phyloP scores from a whole-genome alignment of 2,797 vertebrate genomes.

The Danio tinwini region DNA sequence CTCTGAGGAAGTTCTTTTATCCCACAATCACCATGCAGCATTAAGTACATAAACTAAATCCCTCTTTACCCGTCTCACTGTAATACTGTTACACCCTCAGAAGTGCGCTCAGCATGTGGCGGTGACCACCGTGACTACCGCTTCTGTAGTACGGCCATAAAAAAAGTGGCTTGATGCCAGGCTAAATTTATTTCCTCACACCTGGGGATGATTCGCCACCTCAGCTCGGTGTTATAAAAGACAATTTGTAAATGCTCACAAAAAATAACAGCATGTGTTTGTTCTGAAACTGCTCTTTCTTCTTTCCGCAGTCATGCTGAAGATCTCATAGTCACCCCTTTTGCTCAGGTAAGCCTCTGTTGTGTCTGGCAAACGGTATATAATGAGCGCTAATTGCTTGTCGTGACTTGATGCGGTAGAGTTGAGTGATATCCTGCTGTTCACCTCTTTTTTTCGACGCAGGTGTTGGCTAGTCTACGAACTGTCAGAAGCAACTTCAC shows the following conservation, averaged over 20 bases:
- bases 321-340: slow-evolving; percentile 95
- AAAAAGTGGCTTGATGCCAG: slow-evolving; percentile 26
- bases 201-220: not conserved
- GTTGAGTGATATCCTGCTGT: slow-evolving; percentile 15
- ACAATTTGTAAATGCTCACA: not conserved
- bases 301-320: slow-evolving; percentile 83
- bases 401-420: slow-evolving; percentile 22
- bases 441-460: slow-evolving; percentile 34
- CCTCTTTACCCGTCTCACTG: slow-evolving; percentile 12
- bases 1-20: slow-evolving; percentile 17
- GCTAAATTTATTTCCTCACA: slow-evolving; percentile 33
- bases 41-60: slow-evolving; percentile 44
- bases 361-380: slow-evolving; percentile 10
- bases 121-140: not conserved
- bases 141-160: slow-evolving; percentile 27
- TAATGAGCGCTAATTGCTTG: slow-evolving; percentile 45
- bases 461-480: slow-evolving; percentile 96
- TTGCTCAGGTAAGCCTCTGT: slow-evolving; percentile 87
- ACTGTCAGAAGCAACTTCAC: slow-evolving; percentile 97
- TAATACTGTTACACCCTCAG: slow-evolving; percentile 23
- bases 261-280: not conserved
- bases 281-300: slow-evolving; percentile 17
- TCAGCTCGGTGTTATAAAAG: not conserved
- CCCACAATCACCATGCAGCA: slow-evolving; percentile 24
- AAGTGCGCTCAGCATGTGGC: slow-evolving; percentile 2